Evolutionary conservation across 2,113 vertebrate species (phyloP), one percentile per base, ranked within the genome.

Genomic region (Channa argus): DNA sequence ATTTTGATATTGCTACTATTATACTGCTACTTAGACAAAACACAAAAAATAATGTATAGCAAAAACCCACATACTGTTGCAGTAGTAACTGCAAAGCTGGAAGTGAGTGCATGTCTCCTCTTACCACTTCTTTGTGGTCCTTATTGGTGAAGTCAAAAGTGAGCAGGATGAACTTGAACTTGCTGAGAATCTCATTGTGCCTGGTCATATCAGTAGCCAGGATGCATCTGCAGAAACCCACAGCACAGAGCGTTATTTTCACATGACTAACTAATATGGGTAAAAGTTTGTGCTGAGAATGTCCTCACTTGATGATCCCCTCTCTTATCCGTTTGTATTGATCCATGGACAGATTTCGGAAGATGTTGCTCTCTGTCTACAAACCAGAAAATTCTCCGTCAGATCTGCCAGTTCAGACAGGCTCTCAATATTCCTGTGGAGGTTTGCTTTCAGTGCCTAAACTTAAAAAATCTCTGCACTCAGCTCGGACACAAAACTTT

Each of bases 291-390:
- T 1, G 9, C 10, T 15, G 12, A 37, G 2, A 10, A 53, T 3
- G 2, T 52, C 59, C 90, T 90, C 77, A 95, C 94, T 94, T 94
- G 83, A 95, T 95, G 73, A 95, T 94, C 5, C 95, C 94, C 61
- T 95, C 94, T 43, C 94, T 85, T 66, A 94, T 94, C 67, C 91
- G 88, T 79, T 94, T 95, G 92, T 93, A 95, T 43, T 94, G 93
- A 39, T 95, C 93, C 36, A 70, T 87, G 44, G 93, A 73, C 70
- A 95, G n/a, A 53, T 95, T 95, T 79, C 94, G 89, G 77, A 95
- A 95, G 87, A 95, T 94, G 85, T 95, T 95, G 82, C 80, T 93
- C 78, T 94, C 94, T 8, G 71, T 85, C 94, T 94, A 58, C 54
- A 81, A 72, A 79, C 79, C 55, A 82, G 44, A 65, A 54, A 38